Evolutionary conservation across 2,113 vertebrate species (phyloP).

Genomic region (Tretioscincus oriximinensis): DNA sequence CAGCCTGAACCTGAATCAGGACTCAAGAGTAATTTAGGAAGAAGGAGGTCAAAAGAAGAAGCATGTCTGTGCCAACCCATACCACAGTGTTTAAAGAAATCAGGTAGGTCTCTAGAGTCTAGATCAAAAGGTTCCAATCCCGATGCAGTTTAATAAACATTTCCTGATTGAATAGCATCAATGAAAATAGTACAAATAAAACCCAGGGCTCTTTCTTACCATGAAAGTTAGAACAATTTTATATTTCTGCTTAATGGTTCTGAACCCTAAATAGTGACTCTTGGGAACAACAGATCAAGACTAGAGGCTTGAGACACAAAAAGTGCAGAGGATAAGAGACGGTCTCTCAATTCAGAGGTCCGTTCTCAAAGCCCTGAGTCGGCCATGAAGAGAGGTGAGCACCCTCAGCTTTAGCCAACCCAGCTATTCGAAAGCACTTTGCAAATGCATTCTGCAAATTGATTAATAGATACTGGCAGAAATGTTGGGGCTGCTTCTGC

Average conservation of each 20-base stretch:
- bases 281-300: no score
- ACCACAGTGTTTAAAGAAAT: background rate
- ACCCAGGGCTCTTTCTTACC: background rate
- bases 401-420: no score
- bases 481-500: no score
- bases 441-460: no score
- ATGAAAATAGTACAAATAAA: background rate
- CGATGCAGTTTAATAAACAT: background rate
- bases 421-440: no score
- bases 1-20: background rate
- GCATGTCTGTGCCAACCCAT: background rate
- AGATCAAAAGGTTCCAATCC: background rate
- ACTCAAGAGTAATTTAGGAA: slow-evolving; percentile 24
- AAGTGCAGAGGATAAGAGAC: no score
- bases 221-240: background rate
- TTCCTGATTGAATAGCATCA: background rate
- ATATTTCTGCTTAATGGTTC: background rate
- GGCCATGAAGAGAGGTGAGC: no score
- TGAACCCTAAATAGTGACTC: background rate
- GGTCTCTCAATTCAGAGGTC: no score
- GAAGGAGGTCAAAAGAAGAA: slow-evolving; percentile 21
- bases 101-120: background rate
- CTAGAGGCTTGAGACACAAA: no score
- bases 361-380: no score
- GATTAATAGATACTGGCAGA: no score